Base-by-base conservation (phyloP, 2,888 invertebrate genomes). In the Drosophila borborema region DNA sequence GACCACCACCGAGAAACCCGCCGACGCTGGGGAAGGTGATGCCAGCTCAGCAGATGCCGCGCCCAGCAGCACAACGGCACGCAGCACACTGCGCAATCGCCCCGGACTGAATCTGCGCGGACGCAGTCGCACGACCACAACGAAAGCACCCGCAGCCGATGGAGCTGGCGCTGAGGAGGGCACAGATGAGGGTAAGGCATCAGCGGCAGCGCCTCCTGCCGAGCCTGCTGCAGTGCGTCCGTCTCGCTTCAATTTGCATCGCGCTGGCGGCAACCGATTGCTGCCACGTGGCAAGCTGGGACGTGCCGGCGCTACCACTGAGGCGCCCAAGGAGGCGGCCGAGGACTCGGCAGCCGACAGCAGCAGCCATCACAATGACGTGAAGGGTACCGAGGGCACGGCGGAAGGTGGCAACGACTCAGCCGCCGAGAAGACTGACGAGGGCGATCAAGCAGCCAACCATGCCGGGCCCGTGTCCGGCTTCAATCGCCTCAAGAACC, bases 401-500 rank as follows among this genome's bases (percentile, higher is more conserved):
- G 72, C 73, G 38, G 63, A 68, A 18, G 73, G 55, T 45, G 79
- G 70, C 49, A 78, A 68, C 63, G 70, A 71, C 45, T 69, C 73
- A 46, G 74, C 74, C 45, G 70, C 56, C 18, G 82, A 82, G 56
- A 66, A 76, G 55, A 80, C 76, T 69, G 88, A 89, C 51, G 75
- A 80, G 23, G 81, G 81, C 64, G 84, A 84, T 49, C 77, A 61
- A 59, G 72, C 56, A 34, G 54, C 80, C 41, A 73, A 74, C 43
- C 81, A 81, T 63, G 68, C 83, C 9, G 87, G 72, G 55, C 84
- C 82, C 55, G 80, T 86, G 23, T 70, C 86, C 70, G 91, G 92
- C 41, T 77, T 92, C 18, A 93, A 93, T 83, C 92, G 92, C 76
- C 86, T 93, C 61, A 93, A 92, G 82, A 90, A 81, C 72, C 92